These are phyloP conservation scores for Cromileptes altivelis DNA, from an alignment of 2,113 vertebrate species.

Conservation along the genomic window DNA sequence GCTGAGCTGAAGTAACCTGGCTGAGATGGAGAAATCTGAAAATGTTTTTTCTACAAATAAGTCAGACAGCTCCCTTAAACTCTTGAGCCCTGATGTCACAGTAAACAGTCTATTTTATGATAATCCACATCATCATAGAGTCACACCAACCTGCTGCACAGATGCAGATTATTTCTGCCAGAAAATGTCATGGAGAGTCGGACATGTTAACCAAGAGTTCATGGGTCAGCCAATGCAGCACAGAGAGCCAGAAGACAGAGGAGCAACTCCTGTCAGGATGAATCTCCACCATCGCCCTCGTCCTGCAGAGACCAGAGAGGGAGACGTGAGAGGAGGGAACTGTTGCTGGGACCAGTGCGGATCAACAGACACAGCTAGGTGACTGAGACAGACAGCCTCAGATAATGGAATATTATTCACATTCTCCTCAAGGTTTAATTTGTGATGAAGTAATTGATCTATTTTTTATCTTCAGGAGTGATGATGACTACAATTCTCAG, in stretches of 20 bases:
- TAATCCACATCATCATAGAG: background rate
- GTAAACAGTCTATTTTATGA: constrained; percentile 11
- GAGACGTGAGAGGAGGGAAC: background rate
- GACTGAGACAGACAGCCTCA: background rate
- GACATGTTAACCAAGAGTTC: background rate
- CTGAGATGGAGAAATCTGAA: constrained; percentile 51
- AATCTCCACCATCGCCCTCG: background rate
- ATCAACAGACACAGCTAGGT: constrained; percentile 35
- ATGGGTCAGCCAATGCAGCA: constrained; percentile 2
- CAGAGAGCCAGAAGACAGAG: background rate
- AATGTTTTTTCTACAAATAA: constrained; percentile 5
- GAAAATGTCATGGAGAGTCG: background rate
- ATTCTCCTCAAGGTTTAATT: background rate
- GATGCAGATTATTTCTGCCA: constrained; percentile 5
- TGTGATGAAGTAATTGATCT: background rate
- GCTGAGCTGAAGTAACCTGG: background rate
- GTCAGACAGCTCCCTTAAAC: background rate
- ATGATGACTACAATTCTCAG: constrained; percentile 16
- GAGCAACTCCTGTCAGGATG: background rate
- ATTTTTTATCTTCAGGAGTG: constrained; percentile 39
- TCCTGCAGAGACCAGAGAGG: background rate
- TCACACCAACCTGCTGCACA: background rate
- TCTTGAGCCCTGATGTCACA: background rate
- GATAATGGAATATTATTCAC: background rate
- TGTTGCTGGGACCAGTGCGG: constrained; percentile 3